A percentile compares a stretch with the other conserved stretches of the same genome.
Conservation (phyloP, 2,113 vertebrate species). For the Macroglossus sobrinus region DNA sequence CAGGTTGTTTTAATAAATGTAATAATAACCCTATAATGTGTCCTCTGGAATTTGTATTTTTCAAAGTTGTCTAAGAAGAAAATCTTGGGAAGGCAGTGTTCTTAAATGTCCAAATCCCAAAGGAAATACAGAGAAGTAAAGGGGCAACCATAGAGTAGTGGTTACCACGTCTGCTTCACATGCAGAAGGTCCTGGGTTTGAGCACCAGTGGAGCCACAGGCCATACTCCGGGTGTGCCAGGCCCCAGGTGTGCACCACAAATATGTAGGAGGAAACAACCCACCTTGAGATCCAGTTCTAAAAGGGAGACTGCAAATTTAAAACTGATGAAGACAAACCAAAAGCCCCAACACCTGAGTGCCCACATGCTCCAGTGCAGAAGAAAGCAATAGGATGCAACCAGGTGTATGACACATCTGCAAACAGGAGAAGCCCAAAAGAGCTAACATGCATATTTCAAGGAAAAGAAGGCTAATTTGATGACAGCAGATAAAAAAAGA, state of each 20-base stretch:
- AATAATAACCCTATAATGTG: not conserved
- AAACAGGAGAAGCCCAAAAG: not conserved
- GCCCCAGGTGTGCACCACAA: no score
- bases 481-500: not conserved
- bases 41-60: not conserved
- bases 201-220: constrained; percentile 97
- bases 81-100: not conserved
- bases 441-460: not conserved
- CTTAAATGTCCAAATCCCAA: not conserved
- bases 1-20: not conserved
- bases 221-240: no score
- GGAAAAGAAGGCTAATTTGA: not conserved
- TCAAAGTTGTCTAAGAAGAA: not conserved
- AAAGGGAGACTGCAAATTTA: not conserved
- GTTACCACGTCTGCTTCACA: constrained; percentile 99
- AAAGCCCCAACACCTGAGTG: not conserved
- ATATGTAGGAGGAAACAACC: no score
- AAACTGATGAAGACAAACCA: not conserved
- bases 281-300: no score
- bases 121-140: not conserved
- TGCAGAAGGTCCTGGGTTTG: constrained; percentile 99
- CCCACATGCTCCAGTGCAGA: not conserved
- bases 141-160: constrained; percentile 83
- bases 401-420: not conserved
- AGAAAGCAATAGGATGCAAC: not conserved